Percentiles rank a stretch among this genome's conserved stretches.
These are phyloP conservation scores for Epinotia nisella DNA, from an alignment of 2,888 invertebrate genomes.

Conservation along the genomic window DNA sequence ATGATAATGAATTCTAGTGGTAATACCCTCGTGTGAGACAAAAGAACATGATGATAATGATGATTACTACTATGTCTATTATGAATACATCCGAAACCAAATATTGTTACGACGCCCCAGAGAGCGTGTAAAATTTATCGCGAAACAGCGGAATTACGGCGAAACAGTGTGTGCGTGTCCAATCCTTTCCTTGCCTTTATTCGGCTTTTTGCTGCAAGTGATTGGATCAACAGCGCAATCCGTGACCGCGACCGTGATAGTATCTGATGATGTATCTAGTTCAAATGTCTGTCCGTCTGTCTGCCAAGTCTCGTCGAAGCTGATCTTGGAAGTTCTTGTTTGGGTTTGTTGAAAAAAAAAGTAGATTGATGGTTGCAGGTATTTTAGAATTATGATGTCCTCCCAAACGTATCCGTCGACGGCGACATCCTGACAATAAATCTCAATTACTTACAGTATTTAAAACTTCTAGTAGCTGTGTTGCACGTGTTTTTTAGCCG, in stretches of 20 bases:
- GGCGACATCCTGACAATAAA: too few relatives aligned
- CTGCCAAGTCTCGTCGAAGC: conserved; percentile 3
- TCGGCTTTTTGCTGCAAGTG: conserved; percentile 27
- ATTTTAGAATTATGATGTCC: not conserved
- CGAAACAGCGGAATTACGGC: conserved; percentile 19
- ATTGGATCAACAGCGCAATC: conserved; percentile 31
- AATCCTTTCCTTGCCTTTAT: conserved; percentile 15
- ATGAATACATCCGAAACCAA: not conserved
- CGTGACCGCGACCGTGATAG: conserved; percentile 31
- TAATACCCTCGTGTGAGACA: not conserved
- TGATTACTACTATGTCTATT: not conserved
- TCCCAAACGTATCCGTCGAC: too few relatives aligned
- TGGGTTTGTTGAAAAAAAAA: not conserved
- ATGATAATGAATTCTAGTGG: not conserved
- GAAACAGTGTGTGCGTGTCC: conserved; percentile 23
- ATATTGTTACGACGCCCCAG: not conserved
- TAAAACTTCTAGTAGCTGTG: too few relatives aligned
- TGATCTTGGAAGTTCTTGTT: not conserved
- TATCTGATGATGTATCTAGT: conserved; percentile 17
- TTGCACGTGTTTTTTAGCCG: too few relatives aligned
- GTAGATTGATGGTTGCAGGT: not conserved
- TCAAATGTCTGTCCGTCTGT: conserved; percentile 17
- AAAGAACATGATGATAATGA: not conserved
- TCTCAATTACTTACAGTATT: too few relatives aligned
- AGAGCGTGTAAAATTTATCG: conserved; percentile 10